Conservation (phyloP, 2,797 vertebrate genomes). For the Anabacerthia variegaticeps region DNA sequence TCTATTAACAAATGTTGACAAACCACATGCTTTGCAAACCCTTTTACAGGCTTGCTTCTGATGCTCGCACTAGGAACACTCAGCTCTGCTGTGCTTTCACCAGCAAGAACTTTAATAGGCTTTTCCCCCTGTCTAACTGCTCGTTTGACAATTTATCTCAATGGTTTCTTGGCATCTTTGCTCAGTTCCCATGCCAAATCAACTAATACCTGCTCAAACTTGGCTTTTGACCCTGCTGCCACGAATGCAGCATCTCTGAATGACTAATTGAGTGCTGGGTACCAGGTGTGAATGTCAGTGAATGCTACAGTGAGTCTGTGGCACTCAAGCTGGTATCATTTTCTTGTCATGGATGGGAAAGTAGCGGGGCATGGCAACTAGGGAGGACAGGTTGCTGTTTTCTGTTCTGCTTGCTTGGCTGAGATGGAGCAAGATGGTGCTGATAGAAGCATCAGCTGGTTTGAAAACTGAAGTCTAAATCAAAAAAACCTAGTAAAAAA, state of each 20-base stretch:
- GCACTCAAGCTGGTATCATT: slow-evolving; percentile 34
- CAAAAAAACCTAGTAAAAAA: not conserved
- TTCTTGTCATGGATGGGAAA: slow-evolving; percentile 30
- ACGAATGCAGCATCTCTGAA: slow-evolving; percentile 21
- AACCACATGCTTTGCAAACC: not conserved
- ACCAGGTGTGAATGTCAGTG: slow-evolving; percentile 40
- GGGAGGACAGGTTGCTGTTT: not conserved
- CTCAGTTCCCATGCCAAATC: slow-evolving; percentile 23
- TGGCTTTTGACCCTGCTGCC: slow-evolving; percentile 68
- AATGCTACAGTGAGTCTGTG: slow-evolving; percentile 36
- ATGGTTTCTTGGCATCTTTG: slow-evolving; percentile 21
- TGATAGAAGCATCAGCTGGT: not conserved
- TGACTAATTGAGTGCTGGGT: slow-evolving; percentile 46
- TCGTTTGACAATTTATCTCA: slow-evolving; percentile 36
- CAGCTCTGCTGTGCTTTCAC: not conserved
- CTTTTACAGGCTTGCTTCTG: not conserved
- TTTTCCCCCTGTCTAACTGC: not conserved
- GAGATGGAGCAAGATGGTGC: not conserved
- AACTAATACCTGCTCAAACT: slow-evolving; percentile 37
- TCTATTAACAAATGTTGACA: not conserved
- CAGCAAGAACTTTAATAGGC: slow-evolving; percentile 11
- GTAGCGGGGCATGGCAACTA: not conserved
- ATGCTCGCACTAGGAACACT: not conserved
- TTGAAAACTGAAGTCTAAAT: not conserved
- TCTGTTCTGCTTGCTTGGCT: not conserved